Evolutionary conservation across 2,888 invertebrate genomes (phyloP), one percentile per base, ranked within the genome.

Genomic region (Platycheirus albimanus): DNA sequence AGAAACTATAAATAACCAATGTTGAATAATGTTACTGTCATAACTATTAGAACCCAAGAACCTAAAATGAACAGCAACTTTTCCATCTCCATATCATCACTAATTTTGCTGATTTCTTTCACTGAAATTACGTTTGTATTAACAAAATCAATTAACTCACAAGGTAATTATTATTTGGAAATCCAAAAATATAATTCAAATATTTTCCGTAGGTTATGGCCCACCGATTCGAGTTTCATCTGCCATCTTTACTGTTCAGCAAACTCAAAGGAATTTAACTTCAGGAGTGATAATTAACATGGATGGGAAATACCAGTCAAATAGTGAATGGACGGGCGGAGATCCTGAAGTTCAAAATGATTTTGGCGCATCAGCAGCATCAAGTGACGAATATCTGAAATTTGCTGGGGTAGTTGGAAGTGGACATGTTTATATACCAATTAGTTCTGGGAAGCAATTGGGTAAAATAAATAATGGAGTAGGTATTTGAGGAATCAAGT

Each of bases 391-490:
- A 11, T 63, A 67, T 13, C 11, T 77, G 1, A 61, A 38, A 15
- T 81, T 81, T 36, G 66, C 19, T 13, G 81, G 71, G 6, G 58
- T 63, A 0, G 20, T 81, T 17, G 77, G 77, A 24, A 71, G 33
- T 36, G 81, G 81, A 3, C 66, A 56, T 19, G 17, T 81, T 20
- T 81, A 81, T n/a, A 24, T 81, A 0, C 81, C 76, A 30, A 10
- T 28, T 36, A 41, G 7, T 10, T 56, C 17, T 15, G 36, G 49
- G 0, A 28, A 45, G 20, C 17, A 15, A 4, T 47, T 51, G n/a
- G 45, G 19, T 1, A 56, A 52, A 7, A 36, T 63, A 13, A 54
- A 36, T 6, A 47, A 56, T 36, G 76, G 76, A 1, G 7, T 67
- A 10, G 1, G 7, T 67, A 10, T 2, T 54, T 7, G 20, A n/a